These are phyloP conservation scores for Gallinago paraguaiae DNA, from an alignment of 2,113 vertebrate genomes.

Conservation along the genomic window DNA sequence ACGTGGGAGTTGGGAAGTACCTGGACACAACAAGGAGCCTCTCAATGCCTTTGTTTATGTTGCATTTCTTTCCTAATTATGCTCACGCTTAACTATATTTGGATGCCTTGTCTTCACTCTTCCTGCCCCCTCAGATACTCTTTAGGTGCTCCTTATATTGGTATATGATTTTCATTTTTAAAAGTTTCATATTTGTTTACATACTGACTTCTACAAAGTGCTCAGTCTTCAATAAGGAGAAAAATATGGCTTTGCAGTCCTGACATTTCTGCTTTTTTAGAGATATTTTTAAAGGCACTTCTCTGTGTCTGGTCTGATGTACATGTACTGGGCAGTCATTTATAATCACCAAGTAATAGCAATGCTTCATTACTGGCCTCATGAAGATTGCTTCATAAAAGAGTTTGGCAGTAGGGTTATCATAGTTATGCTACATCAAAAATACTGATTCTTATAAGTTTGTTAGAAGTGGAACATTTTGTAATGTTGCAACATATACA, in stretches of 20 bases:
- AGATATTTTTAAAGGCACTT: constrained; percentile 7
- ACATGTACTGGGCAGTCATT: neutral
- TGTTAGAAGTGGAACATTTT: neutral
- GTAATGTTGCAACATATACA: neutral
- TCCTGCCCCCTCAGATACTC: neutral
- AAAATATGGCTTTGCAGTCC: neutral
- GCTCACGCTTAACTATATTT: neutral
- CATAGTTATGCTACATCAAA: neutral
- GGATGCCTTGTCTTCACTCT: constrained; percentile 9
- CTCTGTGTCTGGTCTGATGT: neutral
- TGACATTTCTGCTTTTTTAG: neutral
- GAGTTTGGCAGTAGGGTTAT: neutral
- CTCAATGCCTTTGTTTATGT: constrained; percentile 61
- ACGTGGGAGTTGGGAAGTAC: constrained; percentile 37
- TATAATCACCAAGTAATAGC: neutral
- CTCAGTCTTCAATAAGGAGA: neutral
- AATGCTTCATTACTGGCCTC: neutral
- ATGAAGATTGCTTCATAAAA: neutral
- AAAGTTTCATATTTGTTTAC: constrained; percentile 69
- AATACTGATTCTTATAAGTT: neutral
- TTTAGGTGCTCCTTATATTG: constrained; percentile 11
- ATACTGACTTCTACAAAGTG: constrained; percentile 60
- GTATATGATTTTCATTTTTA: constrained; percentile 63
- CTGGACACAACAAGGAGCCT: constrained; percentile 14
- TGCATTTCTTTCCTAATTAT: constrained; percentile 46